Percentiles rank a stretch among this genome's conserved stretches.
These are phyloP conservation scores for Mimachlamys varia DNA, from an alignment of 2,888 invertebrate genomes.

Conservation along the genomic window DNA sequence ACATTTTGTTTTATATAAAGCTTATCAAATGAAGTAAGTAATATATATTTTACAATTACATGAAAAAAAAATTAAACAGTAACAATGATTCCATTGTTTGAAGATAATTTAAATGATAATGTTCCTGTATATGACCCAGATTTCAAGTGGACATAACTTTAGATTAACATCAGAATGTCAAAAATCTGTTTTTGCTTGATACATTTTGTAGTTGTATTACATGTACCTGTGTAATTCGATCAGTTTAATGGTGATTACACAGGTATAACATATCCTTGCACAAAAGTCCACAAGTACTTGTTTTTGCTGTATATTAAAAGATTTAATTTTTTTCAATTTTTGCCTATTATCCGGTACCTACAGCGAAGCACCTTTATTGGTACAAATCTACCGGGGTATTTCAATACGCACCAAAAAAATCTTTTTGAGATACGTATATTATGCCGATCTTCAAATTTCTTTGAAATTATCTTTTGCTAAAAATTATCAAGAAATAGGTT, in stretches of 20 bases:
- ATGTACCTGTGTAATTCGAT: background rate
- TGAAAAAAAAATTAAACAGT: background rate
- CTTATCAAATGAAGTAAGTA: background rate
- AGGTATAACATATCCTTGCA: background rate
- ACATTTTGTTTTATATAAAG: background rate
- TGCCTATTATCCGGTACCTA: too few species aligned
- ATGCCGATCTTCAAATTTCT: background rate
- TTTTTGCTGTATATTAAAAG: background rate
- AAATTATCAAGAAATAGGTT: background rate
- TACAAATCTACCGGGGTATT: too few species aligned
- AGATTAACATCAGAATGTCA: background rate
- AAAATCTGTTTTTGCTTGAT: background rate
- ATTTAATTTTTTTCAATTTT: too few species aligned
- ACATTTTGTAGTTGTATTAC: background rate
- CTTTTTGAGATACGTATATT: background rate
- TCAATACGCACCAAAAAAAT: background rate
- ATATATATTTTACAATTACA: background rate
- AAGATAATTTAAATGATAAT: background rate
- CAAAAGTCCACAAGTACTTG: conserved; percentile 11
- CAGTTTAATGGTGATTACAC: conserved; percentile 14
- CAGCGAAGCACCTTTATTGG: background rate
- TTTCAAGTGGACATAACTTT: background rate
- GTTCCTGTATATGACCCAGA: background rate
- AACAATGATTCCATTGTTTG: background rate
- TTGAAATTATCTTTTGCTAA: background rate